A percentile compares a stretch with the other conserved stretches of the same genome.
These are phyloP conservation scores for Scolanthus callimorphus DNA, from an alignment of 92 coral and sea anemone species.

Conservation along the genomic window DNA sequence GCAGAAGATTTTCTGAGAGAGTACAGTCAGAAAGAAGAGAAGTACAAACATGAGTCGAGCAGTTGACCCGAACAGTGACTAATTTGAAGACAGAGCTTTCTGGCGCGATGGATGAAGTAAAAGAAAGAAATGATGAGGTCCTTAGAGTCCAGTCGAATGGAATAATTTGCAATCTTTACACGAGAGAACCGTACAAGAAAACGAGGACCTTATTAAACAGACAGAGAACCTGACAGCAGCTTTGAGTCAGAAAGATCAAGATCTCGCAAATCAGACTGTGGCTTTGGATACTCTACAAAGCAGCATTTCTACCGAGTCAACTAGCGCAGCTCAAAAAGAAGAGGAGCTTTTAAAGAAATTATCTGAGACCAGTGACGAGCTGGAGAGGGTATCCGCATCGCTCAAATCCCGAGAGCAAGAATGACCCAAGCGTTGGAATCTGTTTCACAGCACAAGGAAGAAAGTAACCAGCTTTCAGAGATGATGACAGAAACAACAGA, in stretches of 20 bases:
- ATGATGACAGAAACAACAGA: conserved; percentile 36
- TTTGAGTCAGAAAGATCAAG: conserved; percentile 45
- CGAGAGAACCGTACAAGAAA: no score
- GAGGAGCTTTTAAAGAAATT: conserved; percentile 14
- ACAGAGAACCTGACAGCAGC: conserved; percentile 21
- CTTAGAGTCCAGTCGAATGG: no score
- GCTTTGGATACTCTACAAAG: conserved; percentile 18
- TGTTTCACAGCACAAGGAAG: conserved; percentile 1
- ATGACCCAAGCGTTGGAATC: conserved; percentile 3
- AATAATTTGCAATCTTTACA: no score
- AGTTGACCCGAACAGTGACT: conserved; percentile 8
- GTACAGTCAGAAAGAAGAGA: not conserved
- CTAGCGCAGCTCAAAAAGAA: conserved; percentile 5
- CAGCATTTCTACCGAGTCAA: not conserved
- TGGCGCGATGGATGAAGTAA: conserved; percentile 30
- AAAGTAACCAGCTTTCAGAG: conserved; percentile 16
- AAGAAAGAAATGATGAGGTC: conserved; percentile 3
- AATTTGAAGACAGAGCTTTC: conserved; percentile 19
- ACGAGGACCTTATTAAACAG: conserved; percentile 21
- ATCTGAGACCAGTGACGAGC: conserved; percentile 13
- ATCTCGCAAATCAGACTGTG: conserved; percentile 9
- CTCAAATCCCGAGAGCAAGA: conserved; percentile 40
- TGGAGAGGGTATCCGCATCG: conserved; percentile 25
- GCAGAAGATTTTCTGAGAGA: not conserved
- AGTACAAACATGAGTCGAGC: conserved; percentile 4